Base-by-base conservation (phyloP, 1,140 invertebrate genomes). In the Berghia stephanieae region DNA sequence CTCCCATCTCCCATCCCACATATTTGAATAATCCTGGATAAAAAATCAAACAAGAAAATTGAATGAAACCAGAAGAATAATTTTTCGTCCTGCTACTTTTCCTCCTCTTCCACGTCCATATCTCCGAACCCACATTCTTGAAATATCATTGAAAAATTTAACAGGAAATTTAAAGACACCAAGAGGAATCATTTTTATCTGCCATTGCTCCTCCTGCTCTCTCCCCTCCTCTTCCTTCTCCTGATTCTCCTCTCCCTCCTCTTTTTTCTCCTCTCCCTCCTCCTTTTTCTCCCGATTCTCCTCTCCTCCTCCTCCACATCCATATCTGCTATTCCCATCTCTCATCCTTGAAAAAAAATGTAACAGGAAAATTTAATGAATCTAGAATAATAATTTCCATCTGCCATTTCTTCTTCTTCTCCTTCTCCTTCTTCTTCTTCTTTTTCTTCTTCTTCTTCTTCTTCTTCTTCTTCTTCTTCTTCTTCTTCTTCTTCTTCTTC, bases 401-500 rank as follows among this genome's bases (percentile, higher is more conserved):
- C 13, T 71, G 18, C 36, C 16, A n/a, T 44, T 44, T 71, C 24
- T n/a, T 24, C 34, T 21, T 57, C 55, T 21, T 57, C 34, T 44
- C 42, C 27, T 24, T 44, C 70, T 16, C 36, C 10, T 24, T 24
- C n/a, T 8, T 24, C 13, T 4, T 72, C 10, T 60, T 18, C 10
- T 31, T 13, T 21, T 13, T 10, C 31, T 13, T 6, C 27, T 60
- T 36, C n/a, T 42, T 10, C 42, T 69, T 34, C 43, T 67, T 31
- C 34, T 63, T 79, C 31, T 72, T 38, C 40, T 46, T 69, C 78
- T 79, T 79, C 81, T 46, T 80, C 77, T 46, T 78, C 82, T 36
- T 69, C 70, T 40, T 74, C 80, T 52, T 68, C 80, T 66, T 71
- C 78, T 46, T 75, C 81, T 52, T 75, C 83, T 76, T 60, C 34